A percentile compares a stretch with the other conserved stretches of the same genome.
These are phyloP conservation scores for Zygogramma bicolorata DNA, from an alignment of 2,888 invertebrate genomes.

Conservation along the genomic window DNA sequence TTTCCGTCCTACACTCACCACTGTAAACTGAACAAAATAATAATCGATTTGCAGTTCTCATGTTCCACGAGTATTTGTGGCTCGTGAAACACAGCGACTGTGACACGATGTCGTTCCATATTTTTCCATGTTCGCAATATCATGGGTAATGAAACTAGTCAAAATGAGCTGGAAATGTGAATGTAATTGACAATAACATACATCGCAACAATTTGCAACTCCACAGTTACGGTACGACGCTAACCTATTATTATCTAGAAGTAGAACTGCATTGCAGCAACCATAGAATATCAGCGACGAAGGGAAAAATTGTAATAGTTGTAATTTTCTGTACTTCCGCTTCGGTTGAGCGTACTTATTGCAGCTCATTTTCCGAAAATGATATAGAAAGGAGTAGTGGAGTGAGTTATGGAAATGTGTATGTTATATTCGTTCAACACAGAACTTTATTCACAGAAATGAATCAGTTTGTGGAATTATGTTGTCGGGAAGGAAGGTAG, in stretches of 20 bases:
- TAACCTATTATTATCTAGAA: slow-evolving; percentile 1
- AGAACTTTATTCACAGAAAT: too few relatives aligned
- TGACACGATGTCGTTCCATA: neutral
- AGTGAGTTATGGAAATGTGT: neutral
- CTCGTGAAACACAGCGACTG: neutral
- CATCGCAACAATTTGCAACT: slow-evolving; percentile 2
- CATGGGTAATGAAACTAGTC: slow-evolving; percentile 1
- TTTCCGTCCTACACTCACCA: neutral
- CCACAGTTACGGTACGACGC: neutral
- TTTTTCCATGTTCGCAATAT: slow-evolving; percentile 8
- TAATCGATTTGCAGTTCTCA: neutral
- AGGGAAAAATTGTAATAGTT: slow-evolving; percentile 11
- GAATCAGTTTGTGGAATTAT: too few relatives aligned
- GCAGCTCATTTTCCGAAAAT: neutral
- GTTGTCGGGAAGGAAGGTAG: too few relatives aligned
- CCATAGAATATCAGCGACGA: slow-evolving; percentile 3
- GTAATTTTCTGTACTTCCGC: slow-evolving; percentile 6
- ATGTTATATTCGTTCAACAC: too few relatives aligned
- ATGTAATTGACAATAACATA: slow-evolving; percentile 11
- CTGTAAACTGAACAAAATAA: neutral
- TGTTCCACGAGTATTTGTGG: neutral
- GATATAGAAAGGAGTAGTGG: neutral
- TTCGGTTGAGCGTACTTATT: neutral
- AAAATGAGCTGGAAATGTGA: slow-evolving; percentile 7
- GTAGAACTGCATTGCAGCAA: slow-evolving; percentile 6